Evolutionary conservation across 2,113 vertebrate species (phyloP).

Genomic region (Formicarius rufipectus): DNA sequence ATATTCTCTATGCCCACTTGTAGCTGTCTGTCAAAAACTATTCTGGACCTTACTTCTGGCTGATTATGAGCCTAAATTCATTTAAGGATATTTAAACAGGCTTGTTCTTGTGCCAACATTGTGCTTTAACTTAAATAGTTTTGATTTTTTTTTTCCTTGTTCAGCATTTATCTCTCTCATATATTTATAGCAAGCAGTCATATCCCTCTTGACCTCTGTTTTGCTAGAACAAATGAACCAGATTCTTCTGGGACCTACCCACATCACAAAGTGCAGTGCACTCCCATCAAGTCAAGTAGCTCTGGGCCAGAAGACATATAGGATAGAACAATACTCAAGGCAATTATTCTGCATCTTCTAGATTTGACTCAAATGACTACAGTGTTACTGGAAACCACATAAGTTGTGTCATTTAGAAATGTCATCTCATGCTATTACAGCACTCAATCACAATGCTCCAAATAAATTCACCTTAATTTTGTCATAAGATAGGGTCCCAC

Average conservation of each 20-base stretch:
- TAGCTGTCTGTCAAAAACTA: background rate
- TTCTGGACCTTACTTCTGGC: background rate
- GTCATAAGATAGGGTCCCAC: background rate
- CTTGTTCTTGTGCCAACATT: background rate
- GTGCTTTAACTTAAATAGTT: background rate
- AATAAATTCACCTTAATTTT: background rate
- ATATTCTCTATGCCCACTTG: background rate
- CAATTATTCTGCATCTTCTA: background rate
- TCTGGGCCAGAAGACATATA: background rate
- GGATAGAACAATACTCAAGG: background rate
- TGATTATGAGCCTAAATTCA: background rate
- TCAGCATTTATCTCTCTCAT: background rate
- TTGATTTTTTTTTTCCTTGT: background rate
- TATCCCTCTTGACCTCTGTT: background rate
- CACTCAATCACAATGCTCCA: background rate
- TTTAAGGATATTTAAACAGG: background rate
- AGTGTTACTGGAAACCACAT: background rate
- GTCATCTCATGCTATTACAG: background rate
- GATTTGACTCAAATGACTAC: background rate
- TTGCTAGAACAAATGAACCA: background rate
- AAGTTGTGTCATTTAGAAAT: slow-evolving; percentile 9
- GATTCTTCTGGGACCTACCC: background rate
- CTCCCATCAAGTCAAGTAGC: background rate
- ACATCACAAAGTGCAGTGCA: background rate
- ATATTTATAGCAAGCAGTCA: background rate